Evolutionary conservation across 2,113 vertebrate species (phyloP), one percentile per base, ranked within the genome.

Genomic region (Lutjanus erythropterus): DNA sequence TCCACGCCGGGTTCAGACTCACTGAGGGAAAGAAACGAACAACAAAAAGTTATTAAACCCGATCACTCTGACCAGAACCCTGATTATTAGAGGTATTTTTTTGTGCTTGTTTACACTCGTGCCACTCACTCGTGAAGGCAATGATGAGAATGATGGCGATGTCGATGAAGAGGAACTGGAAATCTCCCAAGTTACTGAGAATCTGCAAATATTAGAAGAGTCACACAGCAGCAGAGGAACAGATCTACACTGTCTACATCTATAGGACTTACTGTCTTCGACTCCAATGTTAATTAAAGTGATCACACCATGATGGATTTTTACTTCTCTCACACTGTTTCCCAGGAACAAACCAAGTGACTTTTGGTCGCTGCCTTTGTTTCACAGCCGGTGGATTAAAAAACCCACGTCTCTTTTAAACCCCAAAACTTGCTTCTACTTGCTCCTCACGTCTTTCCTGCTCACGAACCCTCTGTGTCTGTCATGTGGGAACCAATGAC

Each of bases 151-250:
- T 98, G 93, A 99, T 97, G 90, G 95, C 96, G 68, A 98, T 90
- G 89, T 99, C 98, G 66, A 99, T 99, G 90, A 99, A 99, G 85
- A 99, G 97, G 92, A 99, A 99, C 95, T 99, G 98, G 89, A 97
- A 97, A 80, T 98, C 98, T 84, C 98, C 98, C 74, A 99, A 85
- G 87, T 98, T 99, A 91, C 98, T 99, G 91, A 97, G 93, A 80
- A 98, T 96, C 97, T 99, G 81, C 27, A 92, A 53, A 90, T n/a
- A 64, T 71, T 27, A 85, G 15, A 70, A 58, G 62, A 31, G 37
- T 41, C 9, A 53, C 41, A 46, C 25, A 29, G 16, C 16, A 42
- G 27, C 2, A 31, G 60, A 47, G 9, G 9, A 61, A n/a, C 5
- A 6, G 11, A 29, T 29, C 9, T 3, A 11, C 7, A 27, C 1